A percentile compares a stretch with the other conserved stretches of the same genome.
These are phyloP conservation scores for Micropterix aruncella DNA, from an alignment of 2,888 invertebrate species.

Conservation along the genomic window DNA sequence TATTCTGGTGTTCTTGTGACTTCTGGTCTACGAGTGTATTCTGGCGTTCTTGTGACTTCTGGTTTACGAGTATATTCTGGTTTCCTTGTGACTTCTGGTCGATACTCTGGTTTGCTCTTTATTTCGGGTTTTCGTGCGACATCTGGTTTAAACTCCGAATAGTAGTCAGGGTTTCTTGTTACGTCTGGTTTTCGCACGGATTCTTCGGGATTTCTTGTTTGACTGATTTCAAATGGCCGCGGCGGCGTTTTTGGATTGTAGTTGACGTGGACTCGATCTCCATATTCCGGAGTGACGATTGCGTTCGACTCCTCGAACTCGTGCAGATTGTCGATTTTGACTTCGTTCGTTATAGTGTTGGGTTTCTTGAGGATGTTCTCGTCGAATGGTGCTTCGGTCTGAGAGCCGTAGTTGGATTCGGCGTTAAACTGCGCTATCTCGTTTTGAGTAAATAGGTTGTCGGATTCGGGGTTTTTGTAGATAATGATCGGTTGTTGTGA, in stretches of 20 bases:
- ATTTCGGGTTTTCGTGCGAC: slow-evolving; percentile 18
- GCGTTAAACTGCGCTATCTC: slow-evolving; percentile 15
- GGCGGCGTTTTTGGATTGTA: slow-evolving; percentile 27
- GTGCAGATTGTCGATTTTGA: not conserved
- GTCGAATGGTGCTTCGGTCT: slow-evolving; percentile 35
- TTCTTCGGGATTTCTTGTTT: no score
- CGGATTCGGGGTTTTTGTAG: slow-evolving; percentile 5
- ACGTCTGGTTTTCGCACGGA: no score
- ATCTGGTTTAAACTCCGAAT: no score
- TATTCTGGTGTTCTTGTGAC: no score
- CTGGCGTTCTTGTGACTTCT: no score
- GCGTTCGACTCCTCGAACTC: slow-evolving; percentile 1
- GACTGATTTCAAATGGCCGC: slow-evolving; percentile 34
- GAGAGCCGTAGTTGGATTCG: slow-evolving; percentile 23
- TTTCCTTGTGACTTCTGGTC: not conserved
- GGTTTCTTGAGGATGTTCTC: slow-evolving; percentile 18
- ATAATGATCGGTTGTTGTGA: not conserved
- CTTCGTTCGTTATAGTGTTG: slow-evolving; percentile 8
- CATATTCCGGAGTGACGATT: slow-evolving; percentile 15
- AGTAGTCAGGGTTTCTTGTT: no score
- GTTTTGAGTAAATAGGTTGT: slow-evolving; percentile 14
- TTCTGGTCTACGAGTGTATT: no score
- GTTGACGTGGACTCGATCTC: slow-evolving; percentile 27
- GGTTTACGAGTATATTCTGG: not conserved
- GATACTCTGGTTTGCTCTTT: no score